Evolutionary conservation across 2,797 vertebrate genomes (phyloP).

Genomic region (Limnodromus scolopaceus): DNA sequence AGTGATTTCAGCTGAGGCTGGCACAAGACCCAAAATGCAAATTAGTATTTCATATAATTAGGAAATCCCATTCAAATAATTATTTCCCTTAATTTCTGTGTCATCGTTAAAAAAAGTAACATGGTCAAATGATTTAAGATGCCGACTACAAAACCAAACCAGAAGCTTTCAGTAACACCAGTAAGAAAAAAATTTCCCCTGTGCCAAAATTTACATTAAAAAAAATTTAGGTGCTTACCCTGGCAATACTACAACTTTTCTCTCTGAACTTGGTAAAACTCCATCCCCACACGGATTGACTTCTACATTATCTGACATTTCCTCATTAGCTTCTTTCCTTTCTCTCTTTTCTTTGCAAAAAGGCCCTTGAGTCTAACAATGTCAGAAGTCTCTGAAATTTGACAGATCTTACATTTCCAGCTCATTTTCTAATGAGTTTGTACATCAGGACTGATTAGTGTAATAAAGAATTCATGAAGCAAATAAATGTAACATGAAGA

Average conservation of each 20-base stretch:
- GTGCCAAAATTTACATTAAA: background rate
- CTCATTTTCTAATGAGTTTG: slow-evolving; percentile 77
- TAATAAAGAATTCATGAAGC: slow-evolving; percentile 84
- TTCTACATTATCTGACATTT: slow-evolving; percentile 62
- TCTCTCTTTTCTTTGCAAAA: slow-evolving; percentile 25
- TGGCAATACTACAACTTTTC: background rate
- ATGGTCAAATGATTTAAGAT: background rate
- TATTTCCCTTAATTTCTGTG: background rate
- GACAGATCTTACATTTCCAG: slow-evolving; percentile 72
- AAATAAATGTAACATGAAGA: slow-evolving; percentile 74
- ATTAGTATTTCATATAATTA: background rate
- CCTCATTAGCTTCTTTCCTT: slow-evolving; percentile 67
- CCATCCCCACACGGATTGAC: slow-evolving; percentile 21
- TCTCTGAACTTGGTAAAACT: slow-evolving; percentile 41
- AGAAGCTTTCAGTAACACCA: background rate
- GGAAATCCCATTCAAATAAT: background rate
- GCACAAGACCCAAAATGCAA: background rate
- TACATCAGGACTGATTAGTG: slow-evolving; percentile 77
- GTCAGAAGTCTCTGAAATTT: slow-evolving; percentile 62
- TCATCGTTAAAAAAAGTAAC: background rate
- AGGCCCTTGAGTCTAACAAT: slow-evolving; percentile 37
- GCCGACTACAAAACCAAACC: fast-evolving
- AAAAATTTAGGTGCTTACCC: background rate
- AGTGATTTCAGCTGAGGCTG: background rate
- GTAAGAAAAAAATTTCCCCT: background rate